phyloP scores from a whole-genome alignment of 30 jellyfish, hydroid and myxozoan species.

The Chrysaora quinquecirrha region DNA sequence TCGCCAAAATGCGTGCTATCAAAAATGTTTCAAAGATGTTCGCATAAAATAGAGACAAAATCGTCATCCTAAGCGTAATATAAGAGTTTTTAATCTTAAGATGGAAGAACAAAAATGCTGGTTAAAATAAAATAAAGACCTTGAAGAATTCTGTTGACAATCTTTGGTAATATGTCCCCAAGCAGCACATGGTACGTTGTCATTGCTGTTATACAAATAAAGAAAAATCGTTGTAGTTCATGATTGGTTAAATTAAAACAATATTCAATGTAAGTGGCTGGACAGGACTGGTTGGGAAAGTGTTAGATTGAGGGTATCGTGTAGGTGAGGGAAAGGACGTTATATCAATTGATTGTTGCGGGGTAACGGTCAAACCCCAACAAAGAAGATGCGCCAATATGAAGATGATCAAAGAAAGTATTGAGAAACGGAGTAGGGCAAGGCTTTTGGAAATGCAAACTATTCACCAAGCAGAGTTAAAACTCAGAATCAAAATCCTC shows the following conservation, averaged over 20 bases:
- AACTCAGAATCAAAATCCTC: background rate
- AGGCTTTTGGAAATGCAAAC: background rate
- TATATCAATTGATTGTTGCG: background rate
- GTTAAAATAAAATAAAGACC: constrained; percentile 2
- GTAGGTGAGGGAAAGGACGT: background rate
- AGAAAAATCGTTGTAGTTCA: too few species aligned
- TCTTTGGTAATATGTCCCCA: constrained; percentile 54
- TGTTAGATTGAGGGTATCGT: too few species aligned
- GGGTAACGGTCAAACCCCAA: background rate
- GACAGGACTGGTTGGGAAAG: background rate
- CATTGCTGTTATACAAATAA: constrained; percentile 18
- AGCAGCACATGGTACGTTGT: constrained; percentile 54
- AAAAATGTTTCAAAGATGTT: too few species aligned
- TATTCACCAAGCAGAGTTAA: background rate
- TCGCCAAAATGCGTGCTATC: too few species aligned
- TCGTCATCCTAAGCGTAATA: too few species aligned
- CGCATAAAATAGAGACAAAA: too few species aligned
- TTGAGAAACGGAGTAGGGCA: background rate
- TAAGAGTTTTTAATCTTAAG: too few species aligned
- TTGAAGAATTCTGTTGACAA: constrained; percentile 27
- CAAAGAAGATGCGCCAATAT: background rate
- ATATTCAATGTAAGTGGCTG: background rate
- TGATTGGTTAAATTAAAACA: too few species aligned
- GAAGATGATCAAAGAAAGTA: background rate
- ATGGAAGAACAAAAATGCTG: background rate